Conservation (phyloP, 2,888 invertebrate genomes). For the Yponomeuta malinellus region DNA sequence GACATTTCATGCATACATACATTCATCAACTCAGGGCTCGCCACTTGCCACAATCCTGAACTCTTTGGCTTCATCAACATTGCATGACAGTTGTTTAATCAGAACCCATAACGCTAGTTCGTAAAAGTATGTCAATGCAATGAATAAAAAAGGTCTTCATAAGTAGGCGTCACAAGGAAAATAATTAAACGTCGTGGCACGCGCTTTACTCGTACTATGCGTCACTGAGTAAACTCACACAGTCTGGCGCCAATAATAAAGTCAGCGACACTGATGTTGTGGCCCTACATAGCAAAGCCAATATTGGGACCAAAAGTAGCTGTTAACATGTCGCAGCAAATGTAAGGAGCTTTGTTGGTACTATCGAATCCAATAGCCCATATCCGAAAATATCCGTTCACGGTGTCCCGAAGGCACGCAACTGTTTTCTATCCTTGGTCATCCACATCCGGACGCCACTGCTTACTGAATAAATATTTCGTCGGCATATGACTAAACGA, state of each 20-base stretch:
- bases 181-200: conserved; percentile 10
- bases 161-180: neutral
- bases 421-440: too few species aligned
- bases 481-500: too few species aligned
- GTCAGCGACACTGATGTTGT: neutral
- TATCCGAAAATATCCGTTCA: too few species aligned
- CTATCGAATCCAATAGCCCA: too few species aligned
- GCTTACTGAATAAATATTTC: too few species aligned
- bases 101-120: neutral
- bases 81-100: too few species aligned
- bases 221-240: conserved; percentile 22
- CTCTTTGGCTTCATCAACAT: too few species aligned
- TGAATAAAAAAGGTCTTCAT: neutral
- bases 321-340: neutral
- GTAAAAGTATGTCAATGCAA: neutral
- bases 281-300: conserved; percentile 1
- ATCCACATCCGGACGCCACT: too few species aligned
- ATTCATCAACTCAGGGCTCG: too few species aligned
- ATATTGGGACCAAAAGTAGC: neutral
- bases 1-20: too few species aligned
- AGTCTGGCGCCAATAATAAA: conserved; percentile 14
- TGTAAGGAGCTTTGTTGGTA: neutral
- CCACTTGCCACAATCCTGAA: too few species aligned
- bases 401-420: too few species aligned
- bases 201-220: conserved; percentile 15